phyloP scores from a whole-genome alignment of 2,797 vertebrate species.

The Astyanax mexicanus region DNA sequence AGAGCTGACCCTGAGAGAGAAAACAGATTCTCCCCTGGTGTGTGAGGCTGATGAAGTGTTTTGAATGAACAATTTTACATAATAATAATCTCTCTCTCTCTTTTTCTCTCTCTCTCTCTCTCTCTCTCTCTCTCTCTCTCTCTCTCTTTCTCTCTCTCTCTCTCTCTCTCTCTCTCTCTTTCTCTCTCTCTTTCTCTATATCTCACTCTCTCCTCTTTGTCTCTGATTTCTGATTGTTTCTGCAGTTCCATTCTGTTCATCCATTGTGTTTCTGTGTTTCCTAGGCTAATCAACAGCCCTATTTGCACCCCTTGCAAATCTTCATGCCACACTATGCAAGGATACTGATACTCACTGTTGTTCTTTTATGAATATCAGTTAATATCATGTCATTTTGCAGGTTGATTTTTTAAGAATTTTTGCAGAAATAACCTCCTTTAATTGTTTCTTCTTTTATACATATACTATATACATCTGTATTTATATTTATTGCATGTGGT shows the following conservation, averaged over 20 bases:
- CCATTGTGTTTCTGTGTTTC: conserved; percentile 66
- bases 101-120: conserved; percentile 64
- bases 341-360: background rate
- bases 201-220: conserved; percentile 61
- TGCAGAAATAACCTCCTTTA: background rate
- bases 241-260: conserved; percentile 73
- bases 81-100: conserved; percentile 72
- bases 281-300: too few species aligned
- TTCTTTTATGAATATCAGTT: conserved; percentile 22
- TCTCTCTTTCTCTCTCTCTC: conserved; percentile 69
- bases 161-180: too few species aligned
- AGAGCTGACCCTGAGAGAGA: conserved; percentile 64
- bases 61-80: conserved; percentile 36
- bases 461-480: background rate
- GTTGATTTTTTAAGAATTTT: conserved; percentile 17
- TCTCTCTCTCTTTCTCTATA: background rate
- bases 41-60: conserved; percentile 55
- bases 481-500: conserved; percentile 10
- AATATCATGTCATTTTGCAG: conserved; percentile 47
- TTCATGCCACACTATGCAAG: conserved; percentile 16
- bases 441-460: background rate
- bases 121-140: conserved; percentile 78
- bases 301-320: conserved; percentile 37
- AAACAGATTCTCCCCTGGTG: conserved; percentile 49
- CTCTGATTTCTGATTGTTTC: conserved; percentile 68